A percentile compares a stretch with the other conserved stretches of the same genome.
Conservation (phyloP, 2,888 invertebrate species). For the Synanthedon formicaeformis region DNA sequence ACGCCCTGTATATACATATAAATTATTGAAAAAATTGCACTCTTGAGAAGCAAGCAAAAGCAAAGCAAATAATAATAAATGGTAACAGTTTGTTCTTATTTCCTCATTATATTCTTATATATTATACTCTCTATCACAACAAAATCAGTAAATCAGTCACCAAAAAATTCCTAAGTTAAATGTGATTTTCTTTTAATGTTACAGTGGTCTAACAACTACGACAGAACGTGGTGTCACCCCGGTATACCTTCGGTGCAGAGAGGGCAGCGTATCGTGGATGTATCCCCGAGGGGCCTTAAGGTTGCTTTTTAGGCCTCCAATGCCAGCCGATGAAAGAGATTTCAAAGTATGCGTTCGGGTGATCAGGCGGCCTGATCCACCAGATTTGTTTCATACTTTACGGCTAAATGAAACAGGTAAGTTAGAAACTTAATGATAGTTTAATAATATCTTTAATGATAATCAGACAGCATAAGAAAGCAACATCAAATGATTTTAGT, state of each 20-base stretch:
- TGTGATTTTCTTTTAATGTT: slow-evolving; percentile 26
- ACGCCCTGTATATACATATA: too few relatives aligned
- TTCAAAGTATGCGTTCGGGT: slow-evolving; percentile 79
- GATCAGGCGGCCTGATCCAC: slow-evolving; percentile 64
- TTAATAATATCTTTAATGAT: neutral
- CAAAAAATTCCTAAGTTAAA: neutral
- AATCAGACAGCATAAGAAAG: too few relatives aligned
- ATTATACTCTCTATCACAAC: too few relatives aligned
- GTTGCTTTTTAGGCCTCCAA: slow-evolving; percentile 73
- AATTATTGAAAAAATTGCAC: too few relatives aligned
- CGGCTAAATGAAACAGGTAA: slow-evolving; percentile 45
- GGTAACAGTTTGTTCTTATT: too few relatives aligned
- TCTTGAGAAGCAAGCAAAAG: too few relatives aligned
- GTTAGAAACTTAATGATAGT: neutral
- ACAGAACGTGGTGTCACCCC: slow-evolving; percentile 77
- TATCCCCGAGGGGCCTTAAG: slow-evolving; percentile 81
- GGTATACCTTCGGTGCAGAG: slow-evolving; percentile 80
- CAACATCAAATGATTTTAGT: too few relatives aligned
- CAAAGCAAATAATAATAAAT: too few relatives aligned
- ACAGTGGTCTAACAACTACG: slow-evolving; percentile 67
- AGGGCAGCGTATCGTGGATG: slow-evolving; percentile 79
- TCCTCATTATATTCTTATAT: too few relatives aligned
- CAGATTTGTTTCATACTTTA: slow-evolving; percentile 65
- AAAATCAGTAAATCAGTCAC: too few relatives aligned
- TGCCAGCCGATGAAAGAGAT: slow-evolving; percentile 71